Evolutionary conservation across 2,888 invertebrate species (phyloP).

Genomic region (Eugnorisma glareosa): DNA sequence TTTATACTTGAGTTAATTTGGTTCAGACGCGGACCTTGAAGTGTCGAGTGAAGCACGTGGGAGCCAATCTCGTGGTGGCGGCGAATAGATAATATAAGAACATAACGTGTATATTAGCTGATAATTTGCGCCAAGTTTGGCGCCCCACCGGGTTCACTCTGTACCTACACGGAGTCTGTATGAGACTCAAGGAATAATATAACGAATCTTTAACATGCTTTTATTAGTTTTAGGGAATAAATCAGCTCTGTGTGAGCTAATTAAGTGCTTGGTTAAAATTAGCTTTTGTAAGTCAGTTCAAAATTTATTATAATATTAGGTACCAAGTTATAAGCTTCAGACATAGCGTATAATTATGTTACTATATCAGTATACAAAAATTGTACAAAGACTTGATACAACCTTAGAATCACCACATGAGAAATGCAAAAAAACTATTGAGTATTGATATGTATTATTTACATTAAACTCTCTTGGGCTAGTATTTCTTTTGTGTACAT

Average conservation of each 20-base stretch:
- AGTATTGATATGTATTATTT: not conserved
- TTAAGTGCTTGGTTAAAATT: conserved; percentile 29
- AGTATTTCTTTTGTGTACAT: not conserved
- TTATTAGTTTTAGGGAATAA: conserved; percentile 34
- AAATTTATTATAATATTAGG: not conserved
- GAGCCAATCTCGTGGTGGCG: conserved; percentile 35
- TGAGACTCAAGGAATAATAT: conserved; percentile 13
- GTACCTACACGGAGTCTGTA: conserved; percentile 12
- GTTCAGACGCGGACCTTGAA: conserved; percentile 17
- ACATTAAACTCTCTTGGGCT: not conserved
- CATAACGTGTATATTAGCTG: conserved; percentile 40
- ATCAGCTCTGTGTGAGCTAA: conserved; percentile 15
- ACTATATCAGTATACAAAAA: not conserved
- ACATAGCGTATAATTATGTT: not conserved
- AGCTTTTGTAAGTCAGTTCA: conserved; percentile 14
- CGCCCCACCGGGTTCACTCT: not conserved
- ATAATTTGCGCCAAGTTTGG: conserved; percentile 21
- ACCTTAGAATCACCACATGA: no score
- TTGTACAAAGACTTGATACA: not conserved
- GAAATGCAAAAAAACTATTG: no score
- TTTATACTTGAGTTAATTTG: conserved; percentile 28
- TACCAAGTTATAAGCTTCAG: not conserved
- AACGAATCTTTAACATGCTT: conserved; percentile 15
- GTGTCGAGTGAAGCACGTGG: conserved; percentile 13
- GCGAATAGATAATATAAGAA: conserved; percentile 37